Base-by-base conservation (phyloP, 2,797 vertebrate species). In the Anas flavirostris region DNA sequence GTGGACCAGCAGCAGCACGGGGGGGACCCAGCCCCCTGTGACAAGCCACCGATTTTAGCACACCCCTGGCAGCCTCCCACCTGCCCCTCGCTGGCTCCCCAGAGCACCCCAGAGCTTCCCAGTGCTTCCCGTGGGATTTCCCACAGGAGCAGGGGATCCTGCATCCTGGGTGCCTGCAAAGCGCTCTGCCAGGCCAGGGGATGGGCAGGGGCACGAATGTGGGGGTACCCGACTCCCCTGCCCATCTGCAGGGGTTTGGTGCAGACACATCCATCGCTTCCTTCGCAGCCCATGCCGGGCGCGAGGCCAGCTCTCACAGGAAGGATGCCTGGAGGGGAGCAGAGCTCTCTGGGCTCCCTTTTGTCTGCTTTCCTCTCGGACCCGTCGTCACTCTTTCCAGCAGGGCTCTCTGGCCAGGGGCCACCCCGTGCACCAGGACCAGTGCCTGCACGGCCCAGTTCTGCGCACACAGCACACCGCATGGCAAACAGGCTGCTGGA, bases 61-160 rank as follows among this genome's bases (percentile, higher is more conserved):
- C 39, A 59, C 7, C n/a, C 46, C 63, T 84, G 44, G 87, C 81
- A 68, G 83, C 3, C 53, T 92, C 94, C 96, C 95, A 86, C 92
- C 96, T 93, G 70, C 72, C 44, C 63, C 82, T 90, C 16, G 5
- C 70, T 91, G 88, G 83, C 94, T 96, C 93, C 87, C 92, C 81
- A 0, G 12, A 10, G 19, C 25, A 31, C 33, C 8, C 3, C 70
- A 9, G 18, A 9, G 18, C 7, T 17, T 25, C 67, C 35, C 76
- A 37, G 8, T 7, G 1, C 19, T 60, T 63, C 60, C 52, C 16
- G 3, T 21, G 26, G 69, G 56, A 19, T 60, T 50, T 63, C 4
- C 5, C 39, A 16, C 25, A 4, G 9, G 18, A 66, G 44, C 14
- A 37, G 29, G 52, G 35, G 50, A 39, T 56, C 16, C 21, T 18